Evolutionary conservation across 2,888 invertebrate genomes (phyloP).

Genomic region (Amiota communis): DNA sequence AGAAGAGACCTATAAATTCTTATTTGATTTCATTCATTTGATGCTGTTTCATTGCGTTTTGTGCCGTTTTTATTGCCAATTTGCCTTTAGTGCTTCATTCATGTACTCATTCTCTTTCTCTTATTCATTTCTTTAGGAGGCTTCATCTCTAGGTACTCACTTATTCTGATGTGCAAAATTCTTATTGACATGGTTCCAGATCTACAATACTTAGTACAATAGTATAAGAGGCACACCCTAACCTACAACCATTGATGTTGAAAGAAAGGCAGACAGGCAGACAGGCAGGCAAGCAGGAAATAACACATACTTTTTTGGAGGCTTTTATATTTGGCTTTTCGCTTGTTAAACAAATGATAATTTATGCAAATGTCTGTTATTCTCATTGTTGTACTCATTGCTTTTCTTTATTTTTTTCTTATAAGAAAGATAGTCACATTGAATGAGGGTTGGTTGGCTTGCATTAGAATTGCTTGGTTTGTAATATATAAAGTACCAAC

Average conservation of each 20-base stretch:
- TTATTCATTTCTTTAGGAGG: background rate
- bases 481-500: no score
- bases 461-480: no score
- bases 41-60: constrained; percentile 46
- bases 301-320: background rate
- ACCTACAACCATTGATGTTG: no score
- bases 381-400: constrained; percentile 30
- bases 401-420: background rate
- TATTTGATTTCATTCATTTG: constrained; percentile 58
- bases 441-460: no score
- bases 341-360: constrained; percentile 67
- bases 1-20: constrained; percentile 47
- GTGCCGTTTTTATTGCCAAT: constrained; percentile 57
- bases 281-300: no score
- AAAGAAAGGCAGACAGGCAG: no score
- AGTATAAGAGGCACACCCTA: no score
- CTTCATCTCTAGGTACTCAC: background rate
- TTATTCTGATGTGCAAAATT: constrained; percentile 13
- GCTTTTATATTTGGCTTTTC: constrained; percentile 35
- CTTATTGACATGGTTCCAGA: background rate
- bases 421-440: no score
- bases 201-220: no score
- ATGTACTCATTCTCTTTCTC: background rate
- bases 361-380: constrained; percentile 67
- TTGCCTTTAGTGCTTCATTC: constrained; percentile 42